These are phyloP conservation scores for Pao palembangensis DNA, from an alignment of 2,113 vertebrate species.

Conservation along the genomic window DNA sequence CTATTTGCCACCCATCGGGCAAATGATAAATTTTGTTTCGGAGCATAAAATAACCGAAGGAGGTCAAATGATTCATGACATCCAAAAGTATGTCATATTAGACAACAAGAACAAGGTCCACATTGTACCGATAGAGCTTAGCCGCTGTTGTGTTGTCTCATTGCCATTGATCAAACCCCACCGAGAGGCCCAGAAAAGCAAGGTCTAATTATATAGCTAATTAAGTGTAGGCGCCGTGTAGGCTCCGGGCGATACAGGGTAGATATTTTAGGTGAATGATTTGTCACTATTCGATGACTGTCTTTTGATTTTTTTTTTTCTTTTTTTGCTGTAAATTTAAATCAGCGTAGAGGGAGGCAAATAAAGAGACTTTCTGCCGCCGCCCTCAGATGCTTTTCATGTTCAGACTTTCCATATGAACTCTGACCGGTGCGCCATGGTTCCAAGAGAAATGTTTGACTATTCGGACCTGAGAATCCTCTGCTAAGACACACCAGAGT, in stretches of 20 bases:
- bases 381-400: slow-evolving; percentile 2
- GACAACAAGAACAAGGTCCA: slow-evolving; percentile 40
- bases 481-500: neutral
- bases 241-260: slow-evolving; percentile 57
- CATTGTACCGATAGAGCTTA: slow-evolving; percentile 35
- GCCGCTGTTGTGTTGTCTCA: slow-evolving; percentile 60
- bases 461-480: neutral
- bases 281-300: slow-evolving; percentile 63
- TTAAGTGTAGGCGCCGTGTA: slow-evolving; percentile 60
- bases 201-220: slow-evolving; percentile 76
- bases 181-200: slow-evolving; percentile 68
- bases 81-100: slow-evolving; percentile 30
- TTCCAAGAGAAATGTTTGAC: neutral
- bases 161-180: slow-evolving; percentile 68
- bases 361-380: slow-evolving; percentile 46
- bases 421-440: neutral
- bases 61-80: slow-evolving; percentile 34
- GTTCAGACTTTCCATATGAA: slow-evolving; percentile 2
- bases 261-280: slow-evolving; percentile 71
- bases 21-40: neutral
- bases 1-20: neutral
- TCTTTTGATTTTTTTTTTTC: slow-evolving; percentile 44
- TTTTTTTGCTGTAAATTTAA: slow-evolving; percentile 48
- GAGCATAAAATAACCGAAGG: slow-evolving; percentile 17
- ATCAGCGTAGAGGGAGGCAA: slow-evolving; percentile 53